Evolutionary conservation across 2,113 vertebrate species (phyloP), one percentile per base, ranked within the genome.

Genomic region (Psephotus haematonotus): DNA sequence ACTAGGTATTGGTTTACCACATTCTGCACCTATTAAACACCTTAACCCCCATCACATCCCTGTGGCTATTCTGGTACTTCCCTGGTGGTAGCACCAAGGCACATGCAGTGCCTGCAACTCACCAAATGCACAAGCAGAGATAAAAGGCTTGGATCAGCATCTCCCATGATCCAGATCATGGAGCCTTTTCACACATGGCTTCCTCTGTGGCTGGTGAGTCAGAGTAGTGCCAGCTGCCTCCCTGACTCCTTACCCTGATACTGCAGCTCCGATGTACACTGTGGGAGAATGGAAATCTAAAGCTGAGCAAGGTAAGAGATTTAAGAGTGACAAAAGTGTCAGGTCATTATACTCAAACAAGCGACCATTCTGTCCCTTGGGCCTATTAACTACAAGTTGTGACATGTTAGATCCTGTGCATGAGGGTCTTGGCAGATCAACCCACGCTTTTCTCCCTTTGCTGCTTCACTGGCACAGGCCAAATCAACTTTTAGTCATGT

Each of bases 41-140:
- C 31, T 77, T 4, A 18, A 62, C 7, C 17, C 24, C 29, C 0
- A 0, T 15, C 7, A 28, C 65, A 82, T 10, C 37, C 60, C 50
- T 16, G 24, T 3, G 62, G 41, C 53, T 62, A 17, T 33, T 35
- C 7, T 11, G 41, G 7, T 24, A 28, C 16, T 23, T 20, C 47
- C 69, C 52, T 14, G 44, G 39, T 2, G 20, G 59, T 2, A 64
- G 63, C 41, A 55, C 2, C 0, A 17, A 85, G 41, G 24, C 22
- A 53, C 12, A 5, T 22, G 2, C 33, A 39, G 81, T 6, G 1
- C 5, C 55, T 31, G 37, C 43, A 84, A 16, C 25, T n/a, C 10
- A 24, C 12, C 16, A 1, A 49, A 29, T 1, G 43, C 9, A 4
- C 0, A 5, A 2, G 52, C 2, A 12, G 44, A 89, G 28, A 43